phyloP scores from a whole-genome alignment of 2,888 invertebrate genomes.

The Eudasyphora cyanicolor region DNA sequence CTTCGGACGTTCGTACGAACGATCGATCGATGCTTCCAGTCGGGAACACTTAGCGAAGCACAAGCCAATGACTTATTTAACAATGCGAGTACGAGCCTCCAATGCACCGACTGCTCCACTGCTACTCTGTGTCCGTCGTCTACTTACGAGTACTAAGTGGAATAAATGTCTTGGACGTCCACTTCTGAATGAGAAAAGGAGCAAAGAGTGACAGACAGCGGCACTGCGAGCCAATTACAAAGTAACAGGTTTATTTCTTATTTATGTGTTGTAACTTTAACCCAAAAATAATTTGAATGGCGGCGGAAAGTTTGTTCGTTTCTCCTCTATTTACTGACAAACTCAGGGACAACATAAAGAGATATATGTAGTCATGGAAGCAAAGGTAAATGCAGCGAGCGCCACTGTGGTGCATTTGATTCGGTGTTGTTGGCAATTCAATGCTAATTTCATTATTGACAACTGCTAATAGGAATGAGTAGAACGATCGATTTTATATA shows the following conservation, averaged over 20 bases:
- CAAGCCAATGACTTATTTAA: conserved; percentile 56
- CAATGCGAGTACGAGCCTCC: too few relatives aligned
- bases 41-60: too few relatives aligned
- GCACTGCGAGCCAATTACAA: conserved; percentile 48
- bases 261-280: conserved; percentile 59
- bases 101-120: background rate
- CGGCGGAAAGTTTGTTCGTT: conserved; percentile 41
- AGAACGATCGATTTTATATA: too few relatives aligned
- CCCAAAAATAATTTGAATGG: conserved; percentile 53
- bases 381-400: background rate
- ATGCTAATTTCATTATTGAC: too few relatives aligned
- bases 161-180: background rate
- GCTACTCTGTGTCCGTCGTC: background rate
- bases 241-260: conserved; percentile 54
- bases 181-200: background rate
- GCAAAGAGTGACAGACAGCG: background rate
- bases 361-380: background rate
- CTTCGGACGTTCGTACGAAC: background rate
- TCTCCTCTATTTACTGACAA: background rate
- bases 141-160: background rate
- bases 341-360: background rate
- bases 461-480: too few relatives aligned
- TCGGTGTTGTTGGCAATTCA: background rate
- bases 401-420: conserved; percentile 23
- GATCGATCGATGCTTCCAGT: too few relatives aligned